These are phyloP conservation scores for Patiria miniata DNA, from an alignment of 35 echinoderm and acorn worm species.

Conservation along the genomic window DNA sequence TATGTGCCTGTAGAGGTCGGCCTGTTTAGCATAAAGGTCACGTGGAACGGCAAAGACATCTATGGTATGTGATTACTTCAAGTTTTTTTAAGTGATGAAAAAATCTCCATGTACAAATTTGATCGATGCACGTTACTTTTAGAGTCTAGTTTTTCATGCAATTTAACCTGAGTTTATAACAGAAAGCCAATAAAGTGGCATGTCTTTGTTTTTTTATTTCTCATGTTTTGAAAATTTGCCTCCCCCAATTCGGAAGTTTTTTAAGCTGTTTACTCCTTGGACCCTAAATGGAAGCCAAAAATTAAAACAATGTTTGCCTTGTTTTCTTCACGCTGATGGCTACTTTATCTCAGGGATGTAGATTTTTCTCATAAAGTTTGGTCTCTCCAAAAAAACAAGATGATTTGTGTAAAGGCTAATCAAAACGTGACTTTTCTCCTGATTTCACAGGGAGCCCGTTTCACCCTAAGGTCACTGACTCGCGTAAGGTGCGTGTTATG, in stretches of 20 bases:
- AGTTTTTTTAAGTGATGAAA: no score
- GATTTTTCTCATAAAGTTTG: background rate
- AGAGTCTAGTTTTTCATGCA: background rate
- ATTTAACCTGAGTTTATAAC: background rate
- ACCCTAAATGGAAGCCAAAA: no score
- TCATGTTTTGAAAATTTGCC: no score
- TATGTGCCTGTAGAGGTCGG: constrained; percentile 91
- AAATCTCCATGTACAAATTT: no score
- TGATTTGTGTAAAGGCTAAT: background rate
- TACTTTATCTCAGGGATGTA: no score
- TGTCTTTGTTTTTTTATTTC: no score
- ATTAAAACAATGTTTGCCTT: no score
- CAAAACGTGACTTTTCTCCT: background rate
- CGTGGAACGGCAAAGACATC: constrained; percentile 72
- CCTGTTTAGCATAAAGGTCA: constrained; percentile 80
- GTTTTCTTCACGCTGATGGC: no score
- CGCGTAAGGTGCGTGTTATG: constrained; percentile 69
- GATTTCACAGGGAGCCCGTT: constrained; percentile 72
- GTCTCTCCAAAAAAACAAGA: background rate
- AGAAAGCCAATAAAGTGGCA: no score
- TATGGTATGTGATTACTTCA: constrained; percentile 50
- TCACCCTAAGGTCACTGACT: constrained; percentile 82
- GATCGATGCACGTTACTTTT: no score
- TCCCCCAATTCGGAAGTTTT: no score
- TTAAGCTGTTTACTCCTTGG: no score